Conservation (phyloP, 2,888 invertebrate species). For the Drosophila siamana region DNA sequence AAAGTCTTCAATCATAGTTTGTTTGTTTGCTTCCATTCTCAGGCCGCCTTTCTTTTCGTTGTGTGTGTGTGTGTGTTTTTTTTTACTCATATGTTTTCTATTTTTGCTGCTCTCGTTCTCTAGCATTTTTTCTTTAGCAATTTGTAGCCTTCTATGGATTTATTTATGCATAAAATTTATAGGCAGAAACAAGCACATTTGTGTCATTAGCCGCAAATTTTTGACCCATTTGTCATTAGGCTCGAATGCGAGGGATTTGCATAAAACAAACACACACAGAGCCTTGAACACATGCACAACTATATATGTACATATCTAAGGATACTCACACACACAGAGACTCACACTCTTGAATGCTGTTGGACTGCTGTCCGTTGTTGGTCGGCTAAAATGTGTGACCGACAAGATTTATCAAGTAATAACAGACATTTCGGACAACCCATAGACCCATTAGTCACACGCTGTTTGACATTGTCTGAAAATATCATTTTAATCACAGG, state of each 20-base stretch:
- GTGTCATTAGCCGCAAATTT: slow-evolving; percentile 80
- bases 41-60: neutral
- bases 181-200: slow-evolving; percentile 77
- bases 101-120: slow-evolving; percentile 10
- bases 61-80: slow-evolving; percentile 3
- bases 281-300: slow-evolving; percentile 26
- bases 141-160: slow-evolving; percentile 44
- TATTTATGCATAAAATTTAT: slow-evolving; percentile 79
- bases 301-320: neutral
- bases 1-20: slow-evolving; percentile 74
- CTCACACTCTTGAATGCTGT: neutral
- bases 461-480: slow-evolving; percentile 81
- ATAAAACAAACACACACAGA: slow-evolving; percentile 68
- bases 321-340: slow-evolving; percentile 21
- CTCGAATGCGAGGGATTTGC: slow-evolving; percentile 73
- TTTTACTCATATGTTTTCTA: neutral
- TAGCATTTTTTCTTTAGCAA: slow-evolving; percentile 11
- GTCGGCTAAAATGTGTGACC: slow-evolving; percentile 73
- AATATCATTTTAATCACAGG: slow-evolving; percentile 79
- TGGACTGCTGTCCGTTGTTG: slow-evolving; percentile 22
- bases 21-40: slow-evolving; percentile 23
- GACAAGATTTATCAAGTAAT: slow-evolving; percentile 81
- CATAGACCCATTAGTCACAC: slow-evolving; percentile 81
- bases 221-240: slow-evolving; percentile 80
- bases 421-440: slow-evolving; percentile 82